A percentile compares a stretch with the other conserved stretches of the same genome.
phyloP scores from a whole-genome alignment of 2,888 invertebrate genomes.

The Julus scandinavius region DNA sequence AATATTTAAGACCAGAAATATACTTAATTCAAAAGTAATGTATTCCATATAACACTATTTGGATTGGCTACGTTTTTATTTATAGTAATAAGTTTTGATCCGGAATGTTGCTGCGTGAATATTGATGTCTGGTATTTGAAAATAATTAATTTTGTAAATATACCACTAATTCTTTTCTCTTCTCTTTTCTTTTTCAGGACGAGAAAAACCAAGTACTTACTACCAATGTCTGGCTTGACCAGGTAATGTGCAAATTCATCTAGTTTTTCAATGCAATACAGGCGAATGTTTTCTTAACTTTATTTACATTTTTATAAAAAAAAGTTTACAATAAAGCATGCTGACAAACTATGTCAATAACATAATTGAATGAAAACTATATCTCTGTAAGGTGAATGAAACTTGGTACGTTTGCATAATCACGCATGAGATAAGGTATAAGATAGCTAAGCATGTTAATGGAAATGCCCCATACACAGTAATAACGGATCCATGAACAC shows the following conservation, averaged over 20 bases:
- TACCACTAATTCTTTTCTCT: slow-evolving; percentile 52
- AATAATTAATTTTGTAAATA: not conserved
- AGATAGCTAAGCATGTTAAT: not conserved
- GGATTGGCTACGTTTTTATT: not conserved
- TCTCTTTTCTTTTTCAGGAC: slow-evolving; percentile 65
- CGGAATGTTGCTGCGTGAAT: not conserved
- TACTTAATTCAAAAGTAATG: no score
- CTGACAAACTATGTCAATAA: not conserved
- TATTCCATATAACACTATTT: not conserved
- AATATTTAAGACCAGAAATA: no score
- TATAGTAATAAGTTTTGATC: not conserved
- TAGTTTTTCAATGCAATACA: not conserved
- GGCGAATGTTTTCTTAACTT: no score
- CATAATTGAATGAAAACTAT: not conserved
- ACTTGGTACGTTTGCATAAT: not conserved
- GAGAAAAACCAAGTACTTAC: slow-evolving; percentile 70
- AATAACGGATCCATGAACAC: not conserved
- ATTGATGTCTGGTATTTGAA: not conserved
- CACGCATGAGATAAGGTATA: not conserved
- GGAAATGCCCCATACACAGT: not conserved
- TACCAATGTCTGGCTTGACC: slow-evolving; percentile 70
- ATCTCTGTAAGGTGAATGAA: not conserved
- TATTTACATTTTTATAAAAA: no score
- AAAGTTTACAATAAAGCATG: not conserved
- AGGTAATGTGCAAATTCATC: slow-evolving; percentile 59